Evolutionary conservation across 2,888 invertebrate genomes (phyloP).

Genomic region (Ariolimax columbianus): DNA sequence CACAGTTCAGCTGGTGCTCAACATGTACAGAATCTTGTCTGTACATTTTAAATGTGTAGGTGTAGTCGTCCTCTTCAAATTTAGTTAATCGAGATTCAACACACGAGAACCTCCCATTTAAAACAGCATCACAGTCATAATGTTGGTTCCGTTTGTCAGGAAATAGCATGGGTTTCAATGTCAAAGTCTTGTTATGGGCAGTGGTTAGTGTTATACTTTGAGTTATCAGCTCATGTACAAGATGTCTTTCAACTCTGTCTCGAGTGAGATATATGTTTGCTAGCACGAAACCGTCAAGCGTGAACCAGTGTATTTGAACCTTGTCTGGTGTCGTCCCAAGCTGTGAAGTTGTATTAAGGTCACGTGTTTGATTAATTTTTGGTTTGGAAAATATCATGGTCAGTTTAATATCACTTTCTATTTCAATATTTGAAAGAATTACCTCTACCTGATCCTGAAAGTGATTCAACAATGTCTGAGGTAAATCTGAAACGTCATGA

Average conservation of each 20-base stretch:
- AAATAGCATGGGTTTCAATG: neutral
- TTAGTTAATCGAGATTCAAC: neutral
- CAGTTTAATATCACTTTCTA: neutral
- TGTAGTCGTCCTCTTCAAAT: neutral
- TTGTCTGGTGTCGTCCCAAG: neutral
- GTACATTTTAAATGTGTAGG: neutral
- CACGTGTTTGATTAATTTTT: neutral
- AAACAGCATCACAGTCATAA: neutral
- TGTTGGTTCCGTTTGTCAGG: neutral
- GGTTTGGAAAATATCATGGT: neutral
- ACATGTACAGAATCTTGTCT: neutral
- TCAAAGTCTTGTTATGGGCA: neutral
- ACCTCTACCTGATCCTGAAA: neutral
- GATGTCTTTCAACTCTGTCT: neutral
- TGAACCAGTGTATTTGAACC: neutral
- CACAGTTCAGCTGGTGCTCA: constrained; percentile 9
- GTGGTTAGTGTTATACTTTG: neutral
- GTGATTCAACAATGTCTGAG: neutral
- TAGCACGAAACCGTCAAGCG: neutral
- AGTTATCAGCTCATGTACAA: neutral
- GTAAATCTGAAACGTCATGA: neutral
- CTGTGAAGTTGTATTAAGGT: neutral
- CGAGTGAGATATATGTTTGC: neutral
- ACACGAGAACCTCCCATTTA: neutral
- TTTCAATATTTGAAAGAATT: neutral